Conservation (phyloP, 2,797 vertebrate species). For the Muscicapa striata region DNA sequence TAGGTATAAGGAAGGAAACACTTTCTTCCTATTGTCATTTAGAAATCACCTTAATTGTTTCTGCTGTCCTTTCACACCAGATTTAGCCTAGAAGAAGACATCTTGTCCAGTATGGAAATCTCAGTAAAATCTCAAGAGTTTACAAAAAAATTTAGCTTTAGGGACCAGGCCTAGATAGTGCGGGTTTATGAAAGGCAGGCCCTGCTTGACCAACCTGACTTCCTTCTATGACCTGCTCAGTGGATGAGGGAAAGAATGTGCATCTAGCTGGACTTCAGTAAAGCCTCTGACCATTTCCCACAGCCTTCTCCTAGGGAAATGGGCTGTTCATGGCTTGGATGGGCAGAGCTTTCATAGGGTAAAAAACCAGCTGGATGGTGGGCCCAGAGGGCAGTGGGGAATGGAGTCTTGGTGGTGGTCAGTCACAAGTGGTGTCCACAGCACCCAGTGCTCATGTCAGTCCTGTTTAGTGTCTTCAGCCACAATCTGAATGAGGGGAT, state of each 20-base stretch:
- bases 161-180: background rate
- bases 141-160: background rate
- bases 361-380: rapidly evolving
- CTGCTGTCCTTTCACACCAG: background rate
- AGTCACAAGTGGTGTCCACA: background rate
- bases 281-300: background rate
- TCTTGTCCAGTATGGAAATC: background rate
- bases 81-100: background rate
- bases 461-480: background rate
- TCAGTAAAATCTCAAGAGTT: background rate
- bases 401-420: background rate
- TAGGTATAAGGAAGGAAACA: background rate
- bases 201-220: background rate
- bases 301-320: background rate
- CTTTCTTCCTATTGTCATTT: background rate
- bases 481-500: background rate
- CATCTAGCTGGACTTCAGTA: background rate
- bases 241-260: background rate
- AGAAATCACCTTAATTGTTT: background rate
- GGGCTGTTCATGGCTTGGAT: background rate
- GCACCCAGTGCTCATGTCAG: background rate
- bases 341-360: background rate
- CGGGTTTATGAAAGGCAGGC: background rate
- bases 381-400: background rate
- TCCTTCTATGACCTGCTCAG: background rate